These are phyloP conservation scores for Bucco capensis DNA, from an alignment of 2,113 vertebrate species.

Conservation along the genomic window DNA sequence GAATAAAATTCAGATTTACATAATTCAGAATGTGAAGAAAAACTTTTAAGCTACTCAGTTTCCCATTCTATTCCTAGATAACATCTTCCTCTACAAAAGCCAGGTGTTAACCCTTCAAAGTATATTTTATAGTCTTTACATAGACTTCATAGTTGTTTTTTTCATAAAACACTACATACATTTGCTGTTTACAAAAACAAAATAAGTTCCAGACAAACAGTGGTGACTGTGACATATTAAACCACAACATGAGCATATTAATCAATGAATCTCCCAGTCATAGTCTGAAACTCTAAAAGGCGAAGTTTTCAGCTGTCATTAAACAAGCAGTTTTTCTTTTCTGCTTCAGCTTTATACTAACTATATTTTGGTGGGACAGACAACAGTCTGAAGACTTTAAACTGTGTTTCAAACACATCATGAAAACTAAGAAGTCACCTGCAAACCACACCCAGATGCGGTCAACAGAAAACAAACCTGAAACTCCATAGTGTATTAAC, in stretches of 20 bases:
- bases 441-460: neutral
- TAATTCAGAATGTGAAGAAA: neutral
- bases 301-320: slow-evolving; percentile 11
- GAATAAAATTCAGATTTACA: neutral
- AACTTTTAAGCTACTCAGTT: neutral
- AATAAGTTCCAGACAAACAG: slow-evolving; percentile 18
- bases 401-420: neutral
- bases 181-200: slow-evolving; percentile 11
- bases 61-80: neutral
- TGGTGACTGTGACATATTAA: neutral
- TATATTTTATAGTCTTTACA: slow-evolving; percentile 10
- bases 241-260: slow-evolving; percentile 28
- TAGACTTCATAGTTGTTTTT: neutral
- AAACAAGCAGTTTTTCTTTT: neutral
- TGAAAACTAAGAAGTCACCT: neutral
- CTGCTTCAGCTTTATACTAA: neutral
- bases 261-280: slow-evolving; percentile 50
- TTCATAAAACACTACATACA: slow-evolving; percentile 1
- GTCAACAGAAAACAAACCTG: neutral
- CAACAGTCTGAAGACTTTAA: neutral
- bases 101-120: neutral
- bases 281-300: slow-evolving; percentile 33
- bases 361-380: neutral
- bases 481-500: neutral
- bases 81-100: neutral